These are phyloP conservation scores for Malurus alboscapulatus DNA, from an alignment of 2,113 vertebrate species.

Conservation along the genomic window DNA sequence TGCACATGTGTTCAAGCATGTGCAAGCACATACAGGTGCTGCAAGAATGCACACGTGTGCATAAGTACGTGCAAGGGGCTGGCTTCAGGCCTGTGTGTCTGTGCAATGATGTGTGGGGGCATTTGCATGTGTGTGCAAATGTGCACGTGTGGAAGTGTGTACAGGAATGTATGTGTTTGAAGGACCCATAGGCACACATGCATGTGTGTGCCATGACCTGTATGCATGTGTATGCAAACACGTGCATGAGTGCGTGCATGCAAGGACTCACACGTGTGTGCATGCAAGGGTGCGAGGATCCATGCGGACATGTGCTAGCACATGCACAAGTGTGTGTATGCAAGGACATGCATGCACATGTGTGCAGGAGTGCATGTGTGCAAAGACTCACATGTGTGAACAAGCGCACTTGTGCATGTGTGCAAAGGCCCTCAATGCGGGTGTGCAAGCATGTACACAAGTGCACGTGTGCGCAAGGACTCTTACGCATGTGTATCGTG, in stretches of 20 bases:
- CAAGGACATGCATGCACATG: fast-evolving
- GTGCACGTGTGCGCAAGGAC: not conserved
- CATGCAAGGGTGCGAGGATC: not conserved
- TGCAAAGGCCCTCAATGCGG: not conserved
- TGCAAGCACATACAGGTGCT: not conserved
- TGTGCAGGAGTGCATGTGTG: fast-evolving
- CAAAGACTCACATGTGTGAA: not conserved
- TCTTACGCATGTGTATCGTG: fast-evolving
- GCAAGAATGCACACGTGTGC: not conserved
- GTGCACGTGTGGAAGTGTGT: not conserved
- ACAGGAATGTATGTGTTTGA: not conserved
- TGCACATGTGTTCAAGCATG: fast-evolving
- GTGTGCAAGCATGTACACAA: too few species aligned
- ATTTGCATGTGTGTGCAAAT: fast-evolving
- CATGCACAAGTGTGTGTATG: too few species aligned
- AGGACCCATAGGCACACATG: fast-evolving
- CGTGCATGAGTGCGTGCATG: fast-evolving
- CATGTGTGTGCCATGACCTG: fast-evolving
- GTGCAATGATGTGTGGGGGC: fast-evolving
- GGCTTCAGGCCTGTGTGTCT: not conserved
- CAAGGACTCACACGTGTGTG: fast-evolving
- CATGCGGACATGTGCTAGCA: not conserved
- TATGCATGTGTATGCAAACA: fast-evolving
- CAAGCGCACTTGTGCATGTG: not conserved
- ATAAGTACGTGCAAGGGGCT: fast-evolving